Base-by-base conservation (phyloP, 35 echinoderm and acorn worm species). In the Apostichopus californicus region DNA sequence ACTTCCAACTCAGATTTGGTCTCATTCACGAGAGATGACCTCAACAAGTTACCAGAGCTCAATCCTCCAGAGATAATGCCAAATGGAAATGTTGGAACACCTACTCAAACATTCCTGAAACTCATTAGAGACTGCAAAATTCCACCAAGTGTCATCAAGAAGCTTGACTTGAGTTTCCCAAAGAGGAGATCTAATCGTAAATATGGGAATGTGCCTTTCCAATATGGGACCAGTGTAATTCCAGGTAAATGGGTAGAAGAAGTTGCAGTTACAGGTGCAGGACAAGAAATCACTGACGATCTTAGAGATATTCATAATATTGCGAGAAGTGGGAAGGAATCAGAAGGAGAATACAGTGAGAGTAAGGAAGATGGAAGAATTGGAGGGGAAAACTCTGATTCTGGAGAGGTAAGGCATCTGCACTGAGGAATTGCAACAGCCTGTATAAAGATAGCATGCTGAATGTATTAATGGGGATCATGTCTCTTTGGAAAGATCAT, bases 161-260 rank as follows among this genome's bases (percentile, higher is more conserved):
- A 93, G 73, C 94, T 98, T 72, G 96, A 94, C 18, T 81, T 98
- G 55, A 94, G 75, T 46, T 96, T 98, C 78, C 94, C 96, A 0
- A 98, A 93, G 70, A 94, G 70, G 25, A 77, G 94, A 73, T 86
- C 96, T 4, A 98, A 96, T 75, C 89, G 79, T 54, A 94, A 90
- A 85, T 98, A 98, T 96, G 96, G 96, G 59, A 98, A 96, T 93
- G 96, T 98, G 28, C 94, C 94, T 23, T 93, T 96, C 89, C 89
- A 93, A 15, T 98, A 98, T 85, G 92, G 90, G 71, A 93, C 94
- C 57, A 63, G 80, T 17, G 88, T 94, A 58, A 22, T 56, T 14
- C 26, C 61, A 8, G 94, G 89, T 56, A 13, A 55, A 9, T 52
- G 61, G 63, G 90, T 90, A 10, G 83, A 92, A 17, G 90, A 93